These are phyloP conservation scores for Camponotus pennsylvanicus DNA, from an alignment of 1,140 invertebrate genomes.

Conservation along the genomic window DNA sequence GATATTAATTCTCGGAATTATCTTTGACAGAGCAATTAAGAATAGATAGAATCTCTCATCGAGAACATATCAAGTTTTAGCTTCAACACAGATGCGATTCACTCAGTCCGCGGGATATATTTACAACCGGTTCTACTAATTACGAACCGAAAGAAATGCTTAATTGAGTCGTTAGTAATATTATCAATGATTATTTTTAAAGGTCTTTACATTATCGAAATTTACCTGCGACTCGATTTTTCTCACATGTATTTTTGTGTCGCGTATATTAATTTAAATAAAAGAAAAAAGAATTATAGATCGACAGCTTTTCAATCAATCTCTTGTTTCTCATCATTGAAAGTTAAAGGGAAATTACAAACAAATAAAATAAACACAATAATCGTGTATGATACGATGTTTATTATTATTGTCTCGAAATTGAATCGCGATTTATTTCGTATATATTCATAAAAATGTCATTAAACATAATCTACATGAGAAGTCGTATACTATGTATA, in stretches of 20 bases:
- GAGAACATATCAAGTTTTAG: constrained; percentile 2
- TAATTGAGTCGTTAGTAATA: constrained; percentile 3
- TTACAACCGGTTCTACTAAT: background rate
- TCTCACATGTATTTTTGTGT: background rate
- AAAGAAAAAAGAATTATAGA: background rate
- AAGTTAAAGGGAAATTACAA: background rate
- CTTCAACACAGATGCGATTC: background rate
- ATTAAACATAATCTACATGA: background rate
- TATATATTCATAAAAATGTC: background rate
- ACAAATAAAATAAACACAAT: background rate
- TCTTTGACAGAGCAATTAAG: constrained; percentile 45
- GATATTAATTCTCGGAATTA: constrained; percentile 52
- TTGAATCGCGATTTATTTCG: background rate
- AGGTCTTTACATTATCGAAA: background rate
- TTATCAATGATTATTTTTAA: constrained; percentile 20
- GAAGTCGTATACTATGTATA: background rate
- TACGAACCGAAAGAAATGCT: background rate
- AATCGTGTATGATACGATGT: background rate
- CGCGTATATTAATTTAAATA: background rate
- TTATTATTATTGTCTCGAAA: background rate
- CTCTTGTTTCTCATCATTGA: background rate
- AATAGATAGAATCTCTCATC: background rate
- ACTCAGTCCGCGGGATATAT: background rate
- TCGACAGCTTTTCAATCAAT: background rate
- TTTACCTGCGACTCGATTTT: constrained; percentile 12